phyloP scores from a whole-genome alignment of 2,113 vertebrate species.

The Tympanuchus pallidicinctus region DNA sequence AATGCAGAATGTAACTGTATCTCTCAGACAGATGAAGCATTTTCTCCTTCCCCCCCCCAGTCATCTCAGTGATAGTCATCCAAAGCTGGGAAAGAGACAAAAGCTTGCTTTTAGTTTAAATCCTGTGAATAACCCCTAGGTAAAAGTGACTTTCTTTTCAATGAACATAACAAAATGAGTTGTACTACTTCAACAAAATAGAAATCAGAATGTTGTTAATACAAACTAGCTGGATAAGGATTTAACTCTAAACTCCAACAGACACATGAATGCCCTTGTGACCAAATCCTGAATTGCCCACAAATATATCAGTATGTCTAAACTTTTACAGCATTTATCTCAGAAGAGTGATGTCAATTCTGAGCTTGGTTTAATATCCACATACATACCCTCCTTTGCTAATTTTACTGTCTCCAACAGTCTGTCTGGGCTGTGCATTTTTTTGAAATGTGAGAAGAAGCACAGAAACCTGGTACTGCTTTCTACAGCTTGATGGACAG shows the following conservation, averaged over 20 bases:
- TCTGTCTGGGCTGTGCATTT: not conserved
- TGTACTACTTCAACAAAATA: not conserved
- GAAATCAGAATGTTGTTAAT: not conserved
- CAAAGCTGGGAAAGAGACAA: not conserved
- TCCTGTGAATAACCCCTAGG: not conserved
- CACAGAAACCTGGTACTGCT: not conserved
- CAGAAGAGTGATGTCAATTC: not conserved
- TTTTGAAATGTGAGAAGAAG: not conserved
- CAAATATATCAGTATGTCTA: not conserved
- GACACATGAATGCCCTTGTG: not conserved
- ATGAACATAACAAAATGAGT: not conserved
- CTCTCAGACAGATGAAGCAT: not conserved
- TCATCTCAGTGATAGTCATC: not conserved
- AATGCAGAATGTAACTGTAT: not conserved
- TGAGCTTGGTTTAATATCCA: not conserved
- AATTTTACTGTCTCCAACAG: not conserved
- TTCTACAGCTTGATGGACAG: not conserved
- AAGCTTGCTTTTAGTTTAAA: not conserved
- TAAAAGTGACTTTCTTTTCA: not conserved
- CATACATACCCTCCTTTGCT: rapidly evolving
- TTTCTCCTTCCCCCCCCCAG: not conserved
- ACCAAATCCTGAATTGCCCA: not conserved
- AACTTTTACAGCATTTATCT: not conserved
- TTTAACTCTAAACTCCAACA: not conserved
- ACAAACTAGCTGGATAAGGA: not conserved